Evolutionary conservation across 2,888 invertebrate species (phyloP).

Genomic region (Polyommatus iphigenia): DNA sequence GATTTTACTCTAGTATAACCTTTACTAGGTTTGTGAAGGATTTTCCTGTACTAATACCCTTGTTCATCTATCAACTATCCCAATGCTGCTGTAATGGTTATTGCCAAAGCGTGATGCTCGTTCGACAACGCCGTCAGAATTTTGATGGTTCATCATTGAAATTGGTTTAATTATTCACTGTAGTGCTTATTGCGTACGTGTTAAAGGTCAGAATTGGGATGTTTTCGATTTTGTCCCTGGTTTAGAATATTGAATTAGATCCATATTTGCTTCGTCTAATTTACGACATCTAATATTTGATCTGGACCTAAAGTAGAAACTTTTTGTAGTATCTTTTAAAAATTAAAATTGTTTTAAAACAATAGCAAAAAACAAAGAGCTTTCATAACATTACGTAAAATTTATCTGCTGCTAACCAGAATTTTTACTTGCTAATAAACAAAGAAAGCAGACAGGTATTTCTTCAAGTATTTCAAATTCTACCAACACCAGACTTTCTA

Average conservation of each 20-base stretch:
- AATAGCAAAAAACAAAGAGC: no score
- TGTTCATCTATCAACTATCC: background rate
- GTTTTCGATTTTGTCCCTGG: background rate
- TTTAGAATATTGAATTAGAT: background rate
- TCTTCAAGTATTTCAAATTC: no score
- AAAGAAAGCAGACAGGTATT: no score
- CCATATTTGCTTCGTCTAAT: background rate
- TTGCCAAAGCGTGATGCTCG: background rate
- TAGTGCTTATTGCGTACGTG: background rate
- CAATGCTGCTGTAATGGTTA: background rate
- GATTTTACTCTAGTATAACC: background rate
- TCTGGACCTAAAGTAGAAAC: no score
- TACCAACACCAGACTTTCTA: background rate
- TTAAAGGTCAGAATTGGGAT: background rate
- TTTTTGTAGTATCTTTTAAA: no score
- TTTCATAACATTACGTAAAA: no score
- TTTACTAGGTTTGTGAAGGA: background rate
- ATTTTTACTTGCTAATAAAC: no score
- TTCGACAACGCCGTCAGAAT: background rate
- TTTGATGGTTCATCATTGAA: background rate
- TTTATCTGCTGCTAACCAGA: no score
- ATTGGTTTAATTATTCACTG: slow-evolving; percentile 6
- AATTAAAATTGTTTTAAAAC: no score
- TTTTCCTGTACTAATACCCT: background rate
- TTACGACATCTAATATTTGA: no score